phyloP scores from a whole-genome alignment of 2,888 invertebrate genomes.

The Brachylomia viminalis region DNA sequence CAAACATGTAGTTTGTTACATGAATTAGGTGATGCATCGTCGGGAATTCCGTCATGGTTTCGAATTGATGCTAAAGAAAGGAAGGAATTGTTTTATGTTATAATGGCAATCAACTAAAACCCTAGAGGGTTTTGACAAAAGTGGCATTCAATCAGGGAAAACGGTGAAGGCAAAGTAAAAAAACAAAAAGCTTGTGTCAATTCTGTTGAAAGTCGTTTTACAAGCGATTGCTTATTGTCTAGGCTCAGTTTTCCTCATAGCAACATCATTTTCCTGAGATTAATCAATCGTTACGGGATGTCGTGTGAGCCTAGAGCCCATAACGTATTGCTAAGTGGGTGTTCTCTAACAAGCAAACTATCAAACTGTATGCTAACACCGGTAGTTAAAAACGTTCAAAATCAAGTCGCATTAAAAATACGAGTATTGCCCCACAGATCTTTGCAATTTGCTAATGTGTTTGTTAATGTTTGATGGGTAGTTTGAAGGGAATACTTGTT shows the following conservation, averaged over 20 bases:
- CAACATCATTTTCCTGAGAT: constrained; percentile 13
- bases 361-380: too few species aligned
- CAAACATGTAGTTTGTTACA: background rate
- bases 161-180: background rate
- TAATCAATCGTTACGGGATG: constrained; percentile 2
- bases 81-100: background rate
- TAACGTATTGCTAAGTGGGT: constrained; percentile 29
- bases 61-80: background rate
- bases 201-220: background rate
- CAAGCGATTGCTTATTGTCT: background rate
- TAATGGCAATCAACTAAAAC: constrained; percentile 1
- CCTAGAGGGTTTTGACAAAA: background rate
- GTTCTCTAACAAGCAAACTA: background rate
- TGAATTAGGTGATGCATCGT: too few species aligned
- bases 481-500: constrained; percentile 2
- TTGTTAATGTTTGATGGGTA: constrained; percentile 9
- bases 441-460: constrained; percentile 45
- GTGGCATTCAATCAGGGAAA: background rate
- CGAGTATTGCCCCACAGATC: too few species aligned
- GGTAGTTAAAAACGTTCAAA: too few species aligned
- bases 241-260: background rate
- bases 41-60: background rate
- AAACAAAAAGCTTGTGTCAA: background rate
- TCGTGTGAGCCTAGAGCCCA: background rate
- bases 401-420: too few species aligned